Conservation (phyloP, 1,140 invertebrate genomes). For the Cotesia vestalis region DNA sequence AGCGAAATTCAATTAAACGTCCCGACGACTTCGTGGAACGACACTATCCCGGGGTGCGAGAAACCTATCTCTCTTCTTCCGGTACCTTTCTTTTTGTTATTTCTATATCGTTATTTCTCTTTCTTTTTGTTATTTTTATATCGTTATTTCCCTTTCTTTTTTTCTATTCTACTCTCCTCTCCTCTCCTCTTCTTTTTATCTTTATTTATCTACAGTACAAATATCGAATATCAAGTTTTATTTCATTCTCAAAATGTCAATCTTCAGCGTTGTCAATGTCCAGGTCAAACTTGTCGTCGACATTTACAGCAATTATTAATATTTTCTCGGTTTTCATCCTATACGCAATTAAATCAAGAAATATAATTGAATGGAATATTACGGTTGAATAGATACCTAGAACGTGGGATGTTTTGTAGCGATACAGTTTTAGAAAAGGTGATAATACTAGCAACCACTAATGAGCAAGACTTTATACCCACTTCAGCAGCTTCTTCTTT, state of each 20-base stretch:
- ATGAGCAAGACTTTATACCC: slow-evolving; percentile 40
- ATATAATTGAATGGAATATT: too few species aligned
- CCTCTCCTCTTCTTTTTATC: background rate
- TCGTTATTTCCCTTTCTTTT: too few species aligned
- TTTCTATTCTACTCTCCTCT: background rate
- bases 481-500: slow-evolving; percentile 3
- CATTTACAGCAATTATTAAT: too few species aligned
- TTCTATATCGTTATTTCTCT: too few species aligned
- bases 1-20: slow-evolving; percentile 38
- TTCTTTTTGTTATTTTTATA: background rate
- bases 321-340: too few species aligned
- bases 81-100: background rate
- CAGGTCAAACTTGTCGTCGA: too few species aligned
- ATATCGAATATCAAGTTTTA: background rate
- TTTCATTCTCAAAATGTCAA: too few species aligned
- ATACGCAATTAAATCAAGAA: too few species aligned
- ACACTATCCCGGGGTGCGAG: slow-evolving; percentile 21
- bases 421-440: background rate
- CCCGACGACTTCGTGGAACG: slow-evolving; percentile 32
- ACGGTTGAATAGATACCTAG: too few species aligned
- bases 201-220: background rate
- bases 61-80: slow-evolving; percentile 10
- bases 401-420: too few species aligned
- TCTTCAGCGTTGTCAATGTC: too few species aligned
- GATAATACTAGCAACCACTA: slow-evolving; percentile 25